Evolutionary conservation across 2,797 vertebrate species (phyloP), one percentile per base, ranked within the genome.

Genomic region (Oophaga sylvatica): DNA sequence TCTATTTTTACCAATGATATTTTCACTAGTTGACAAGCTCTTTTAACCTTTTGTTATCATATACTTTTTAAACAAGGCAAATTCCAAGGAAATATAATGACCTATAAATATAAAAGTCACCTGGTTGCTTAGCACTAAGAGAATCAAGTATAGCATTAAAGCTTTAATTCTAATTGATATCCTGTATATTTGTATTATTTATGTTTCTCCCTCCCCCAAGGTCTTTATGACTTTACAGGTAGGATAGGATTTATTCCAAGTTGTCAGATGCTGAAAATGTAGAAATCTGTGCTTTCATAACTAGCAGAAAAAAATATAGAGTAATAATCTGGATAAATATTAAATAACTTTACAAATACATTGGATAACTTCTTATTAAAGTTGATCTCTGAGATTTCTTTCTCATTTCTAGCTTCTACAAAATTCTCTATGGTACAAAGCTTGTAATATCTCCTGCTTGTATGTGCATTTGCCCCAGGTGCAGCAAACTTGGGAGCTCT

Each of bases 11-110:
- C 11, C 75, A 13, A 62, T 86, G 79, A 65, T 90, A 77, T 81
- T 84, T 88, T 89, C 90, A 87, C 92, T 89, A 90, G 45, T 15
- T 86, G 45, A 89, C 71, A 79, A 90, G 19, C 19, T 41, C n/a
- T 87, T 90, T 88, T 78, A 91, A 67, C 13, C 68, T 71, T 84
- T 88, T 84, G 81, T 84, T 88, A 81, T 85, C 81, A 19, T 82
- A 83, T 71, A 83, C 73, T 79, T 87, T 86, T 81, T 87, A 73
- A 87, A 87, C 22, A 81, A 83, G 70, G 59, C 31, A 57, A 68
- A 71, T 70, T 71, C 77, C 85, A 62, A 16, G 80, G 79, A 87
- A 87, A 82, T 45, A 77, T 31, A 73, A 17, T 78, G 60, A 63
- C 62, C 63, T 78, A 57, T 31, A 70, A 29, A 79, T 68, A 62